Evolutionary conservation across 2,888 invertebrate genomes (phyloP), one percentile per base, ranked within the genome.

Genomic region (Deilephila elpenor): DNA sequence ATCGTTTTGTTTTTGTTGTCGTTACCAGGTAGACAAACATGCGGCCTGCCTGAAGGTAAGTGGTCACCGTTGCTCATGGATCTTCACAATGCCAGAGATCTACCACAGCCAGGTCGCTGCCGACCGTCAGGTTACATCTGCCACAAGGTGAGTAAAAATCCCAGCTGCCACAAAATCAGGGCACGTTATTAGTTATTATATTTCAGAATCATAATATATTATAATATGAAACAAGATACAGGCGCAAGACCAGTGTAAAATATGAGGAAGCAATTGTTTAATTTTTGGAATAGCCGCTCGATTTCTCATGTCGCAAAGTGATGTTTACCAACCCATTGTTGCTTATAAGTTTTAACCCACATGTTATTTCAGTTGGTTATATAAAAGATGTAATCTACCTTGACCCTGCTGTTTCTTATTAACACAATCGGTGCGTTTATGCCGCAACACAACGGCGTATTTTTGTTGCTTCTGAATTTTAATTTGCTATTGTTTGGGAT

Each of bases 391-490:
- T 67, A 67, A 67, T 67, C 44, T 62, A 62, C 62, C 62, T 67
- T 67, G 71, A 72, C 72, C 77, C 81, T 83, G 82, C 76, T 78
- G 81, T 83, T 83, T 81, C 83, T 81, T 80, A 82, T 78, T 77
- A 67, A 51, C 67, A 67, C 67, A 67, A 67, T 67, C 44, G 81
- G 74, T 70, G 37, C 64, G 72, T 72, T 78, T 77, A 7, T 62
- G 62, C 62, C 34, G 62, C 67, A 44, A 51, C 5, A 20, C 44
- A 62, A 5, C 37, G 5, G 44, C 25, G 67, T 51, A 51, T 25
- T 44, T 44, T n/a, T 78, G 75, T 78, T 74, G 59, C 59, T 19
- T n/a, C 71, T 79, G 80, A 78, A 80, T 83, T 74, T 78, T 83
- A 81, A 82, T 82, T 79, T 72, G 6, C 82, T 74, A 83, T 83